Conservation (phyloP, 2,797 vertebrate species). For the Coilia nasus region DNA sequence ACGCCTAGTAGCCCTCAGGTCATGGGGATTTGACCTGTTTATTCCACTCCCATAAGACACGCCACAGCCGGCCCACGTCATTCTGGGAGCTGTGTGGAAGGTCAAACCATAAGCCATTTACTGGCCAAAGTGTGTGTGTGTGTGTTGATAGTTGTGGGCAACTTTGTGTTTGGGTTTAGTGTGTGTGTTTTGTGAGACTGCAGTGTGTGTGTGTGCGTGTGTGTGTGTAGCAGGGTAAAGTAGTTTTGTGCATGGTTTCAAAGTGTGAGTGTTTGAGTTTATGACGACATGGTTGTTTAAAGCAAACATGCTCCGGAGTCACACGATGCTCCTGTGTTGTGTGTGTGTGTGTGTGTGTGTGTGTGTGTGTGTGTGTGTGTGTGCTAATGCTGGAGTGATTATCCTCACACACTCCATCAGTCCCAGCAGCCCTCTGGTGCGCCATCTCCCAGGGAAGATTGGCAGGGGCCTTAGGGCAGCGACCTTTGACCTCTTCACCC, state of each 20-base stretch:
- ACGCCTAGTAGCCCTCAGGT: background rate
- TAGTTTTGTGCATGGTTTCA: no score
- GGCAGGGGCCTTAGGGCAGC: background rate
- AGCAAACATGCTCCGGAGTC: no score
- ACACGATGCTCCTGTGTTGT: background rate
- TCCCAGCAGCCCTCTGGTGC: background rate
- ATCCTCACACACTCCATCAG: slow-evolving; percentile 1
- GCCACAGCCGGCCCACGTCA: slow-evolving; percentile 37
- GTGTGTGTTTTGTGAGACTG: background rate
- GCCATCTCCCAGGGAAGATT: background rate
- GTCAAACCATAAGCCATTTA: slow-evolving; percentile 41
- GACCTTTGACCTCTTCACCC: background rate
- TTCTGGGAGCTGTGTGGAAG: slow-evolving; percentile 25
- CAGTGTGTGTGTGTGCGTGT: no score
- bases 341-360: background rate
- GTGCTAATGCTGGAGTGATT: background rate
- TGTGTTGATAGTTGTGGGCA: no score
- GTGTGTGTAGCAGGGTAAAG: no score
- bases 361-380: background rate
- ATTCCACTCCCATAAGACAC: slow-evolving; percentile 33
- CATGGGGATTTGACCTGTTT: slow-evolving; percentile 45
- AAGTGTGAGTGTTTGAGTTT: background rate
- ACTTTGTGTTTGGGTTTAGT: no score
- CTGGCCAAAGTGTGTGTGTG: background rate
- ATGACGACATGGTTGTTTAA: no score